Base-by-base conservation (phyloP, 1,140 invertebrate species). In the Chlorops oryzae region DNA sequence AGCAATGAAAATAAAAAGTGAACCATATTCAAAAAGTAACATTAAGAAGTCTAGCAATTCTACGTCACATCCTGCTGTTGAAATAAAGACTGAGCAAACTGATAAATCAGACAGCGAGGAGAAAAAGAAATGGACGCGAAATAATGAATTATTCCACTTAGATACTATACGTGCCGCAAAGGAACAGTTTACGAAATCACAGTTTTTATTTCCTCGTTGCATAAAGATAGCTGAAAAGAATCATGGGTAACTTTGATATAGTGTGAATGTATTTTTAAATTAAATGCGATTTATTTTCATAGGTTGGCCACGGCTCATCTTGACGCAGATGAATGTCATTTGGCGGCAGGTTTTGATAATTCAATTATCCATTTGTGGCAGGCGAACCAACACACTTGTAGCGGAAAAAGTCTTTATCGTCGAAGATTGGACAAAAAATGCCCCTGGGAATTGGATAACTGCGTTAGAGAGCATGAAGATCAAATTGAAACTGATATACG, bases 301-400 rank as follows among this genome's bases (percentile, higher is more conserved):
- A 53, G 51, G 7, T 56, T 71, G 28, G 61, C 57, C 2, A 54
- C 64, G 1, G 58, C 61, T 13, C 54, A 61, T 22, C 5, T 72
- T 21, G 66, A 70, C 49, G 28, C 46, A 37, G 51, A 51, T 22
- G 62, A 69, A 54, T 72, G 68, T 22, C 68, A 72, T 54, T 35
- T 73, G 41, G 43, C 64, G 10, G 65, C 65, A 2, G 70, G 70
- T 1, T 72, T 67, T 35, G 59, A 70, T 27, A 65, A 61, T 47
- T 70, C 70, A 2, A 37, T 62, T 9, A 54, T 73, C 28, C 62
- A 69, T 40, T 37, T 73, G 22, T 73, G 70, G 67, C 65, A 69
- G 49, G 53, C 70, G 0, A 70, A 69, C 53, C 60, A 67, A 53
- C 62, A 62, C 15, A 57, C 51, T 17, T 62, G 52, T 10, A 48